Percentiles rank a stretch among this genome's conserved stretches.
These are phyloP conservation scores for Chrysogorgia sp. DNA, from an alignment of 92 coral and sea anemone genomes.

Conservation along the genomic window DNA sequence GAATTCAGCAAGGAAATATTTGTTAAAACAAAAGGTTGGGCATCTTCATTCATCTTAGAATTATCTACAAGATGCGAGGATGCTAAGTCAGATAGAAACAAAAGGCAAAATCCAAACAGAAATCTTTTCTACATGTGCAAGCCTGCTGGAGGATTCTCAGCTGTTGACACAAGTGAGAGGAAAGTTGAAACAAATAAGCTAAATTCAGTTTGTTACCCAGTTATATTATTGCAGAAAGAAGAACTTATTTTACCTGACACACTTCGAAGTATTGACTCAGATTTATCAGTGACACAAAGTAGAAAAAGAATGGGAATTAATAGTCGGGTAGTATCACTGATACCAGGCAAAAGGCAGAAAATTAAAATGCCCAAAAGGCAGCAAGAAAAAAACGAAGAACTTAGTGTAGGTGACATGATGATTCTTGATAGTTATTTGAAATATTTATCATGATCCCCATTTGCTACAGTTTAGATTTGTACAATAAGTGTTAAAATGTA, in stretches of 20 bases:
- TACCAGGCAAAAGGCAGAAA: neutral
- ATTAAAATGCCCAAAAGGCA: neutral
- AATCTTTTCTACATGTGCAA: slow-evolving; percentile 2
- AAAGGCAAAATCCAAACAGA: neutral
- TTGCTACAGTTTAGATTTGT: too few species aligned
- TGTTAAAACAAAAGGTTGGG: slow-evolving; percentile 75
- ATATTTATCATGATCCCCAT: slow-evolving; percentile 3
- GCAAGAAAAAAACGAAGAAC: neutral
- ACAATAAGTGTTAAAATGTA: too few species aligned
- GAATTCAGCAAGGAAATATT: slow-evolving; percentile 45
- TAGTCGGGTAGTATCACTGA: neutral
- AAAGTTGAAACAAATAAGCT: neutral
- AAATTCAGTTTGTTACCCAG: slow-evolving; percentile 1
- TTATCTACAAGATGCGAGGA: slow-evolving; percentile 5
- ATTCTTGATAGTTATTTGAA: slow-evolving; percentile 24
- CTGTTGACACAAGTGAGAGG: neutral
- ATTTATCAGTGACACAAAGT: neutral
- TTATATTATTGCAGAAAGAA: slow-evolving; percentile 10
- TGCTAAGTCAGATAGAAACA: neutral
- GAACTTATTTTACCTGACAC: slow-evolving; percentile 27
- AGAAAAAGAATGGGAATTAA: neutral
- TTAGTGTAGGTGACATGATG: neutral
- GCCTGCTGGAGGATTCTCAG: neutral
- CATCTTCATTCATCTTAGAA: slow-evolving; percentile 57
- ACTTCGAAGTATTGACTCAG: neutral